phyloP scores from a whole-genome alignment of 2,888 invertebrate genomes.

The Lepidonotus clava region DNA sequence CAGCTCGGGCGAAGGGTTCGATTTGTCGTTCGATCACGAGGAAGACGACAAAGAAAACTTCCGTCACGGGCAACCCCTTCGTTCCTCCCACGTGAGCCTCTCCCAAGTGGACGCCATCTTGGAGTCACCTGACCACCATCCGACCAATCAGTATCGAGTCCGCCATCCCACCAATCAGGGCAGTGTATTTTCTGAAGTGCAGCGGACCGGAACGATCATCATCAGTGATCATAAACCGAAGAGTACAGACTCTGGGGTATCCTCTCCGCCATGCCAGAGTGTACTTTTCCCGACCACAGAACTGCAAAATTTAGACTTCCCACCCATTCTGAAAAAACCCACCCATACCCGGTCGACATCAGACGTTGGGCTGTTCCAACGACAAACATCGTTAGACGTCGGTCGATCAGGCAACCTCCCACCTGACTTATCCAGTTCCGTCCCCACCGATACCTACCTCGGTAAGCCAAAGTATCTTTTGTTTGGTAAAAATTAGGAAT shows the following conservation, averaged over 20 bases:
- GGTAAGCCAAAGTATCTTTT: no score
- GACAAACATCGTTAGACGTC: not conserved
- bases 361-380: constrained; percentile 6
- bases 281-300: constrained; percentile 12
- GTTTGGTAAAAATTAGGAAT: no score
- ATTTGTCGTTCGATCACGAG: not conserved
- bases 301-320: not conserved
- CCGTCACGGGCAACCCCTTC: not conserved
- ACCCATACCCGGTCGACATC: constrained; percentile 38
- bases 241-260: constrained; percentile 21
- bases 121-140: constrained; percentile 20
- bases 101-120: constrained; percentile 2
- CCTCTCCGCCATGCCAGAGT: not conserved
- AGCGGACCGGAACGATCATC: constrained; percentile 15
- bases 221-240: constrained; percentile 40
- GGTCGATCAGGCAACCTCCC: not conserved
- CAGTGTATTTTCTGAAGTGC: not conserved
- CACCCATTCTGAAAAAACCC: not conserved
- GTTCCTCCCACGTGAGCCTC: not conserved
- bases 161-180: constrained; percentile 29
- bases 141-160: not conserved
- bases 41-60: not conserved
- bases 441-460: constrained; percentile 25
- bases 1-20: not conserved
- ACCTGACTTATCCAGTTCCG: not conserved